Evolutionary conservation across 2,797 vertebrate species (phyloP).

Genomic region (Anabas testudineus): DNA sequence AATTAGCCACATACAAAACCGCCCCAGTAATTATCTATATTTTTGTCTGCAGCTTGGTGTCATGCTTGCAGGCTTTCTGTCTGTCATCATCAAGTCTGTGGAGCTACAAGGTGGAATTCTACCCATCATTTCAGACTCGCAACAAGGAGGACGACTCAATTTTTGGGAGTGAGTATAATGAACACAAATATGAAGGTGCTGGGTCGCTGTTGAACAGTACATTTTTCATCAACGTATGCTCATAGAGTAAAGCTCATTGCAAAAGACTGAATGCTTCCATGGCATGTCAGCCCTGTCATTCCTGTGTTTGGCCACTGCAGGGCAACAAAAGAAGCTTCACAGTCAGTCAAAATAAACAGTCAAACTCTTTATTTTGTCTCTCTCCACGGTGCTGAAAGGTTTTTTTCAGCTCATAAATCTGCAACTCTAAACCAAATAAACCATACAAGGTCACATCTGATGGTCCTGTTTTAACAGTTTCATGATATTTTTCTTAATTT

Average conservation of each 20-base stretch:
- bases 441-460: too few species aligned
- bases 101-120: conserved; percentile 86
- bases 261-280: too few species aligned
- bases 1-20: neutral
- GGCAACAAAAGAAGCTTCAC: neutral
- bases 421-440: too few species aligned
- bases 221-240: neutral
- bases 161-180: conserved; percentile 89
- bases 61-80: conserved; percentile 92
- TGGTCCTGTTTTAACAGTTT: too few species aligned
- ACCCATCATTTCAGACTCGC: conserved; percentile 87
- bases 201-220: neutral
- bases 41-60: conserved; percentile 81
- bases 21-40: neutral
- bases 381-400: conserved; percentile 6
- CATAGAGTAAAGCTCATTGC: neutral
- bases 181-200: neutral
- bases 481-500: too few species aligned
- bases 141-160: conserved; percentile 90
- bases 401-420: too few species aligned
- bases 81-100: conserved; percentile 89
- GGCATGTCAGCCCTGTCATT: too few species aligned
- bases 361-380: neutral
- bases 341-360: neutral
- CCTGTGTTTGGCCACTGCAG: neutral